phyloP scores from a whole-genome alignment of 2,888 invertebrate species.

The Agrotis puta region DNA sequence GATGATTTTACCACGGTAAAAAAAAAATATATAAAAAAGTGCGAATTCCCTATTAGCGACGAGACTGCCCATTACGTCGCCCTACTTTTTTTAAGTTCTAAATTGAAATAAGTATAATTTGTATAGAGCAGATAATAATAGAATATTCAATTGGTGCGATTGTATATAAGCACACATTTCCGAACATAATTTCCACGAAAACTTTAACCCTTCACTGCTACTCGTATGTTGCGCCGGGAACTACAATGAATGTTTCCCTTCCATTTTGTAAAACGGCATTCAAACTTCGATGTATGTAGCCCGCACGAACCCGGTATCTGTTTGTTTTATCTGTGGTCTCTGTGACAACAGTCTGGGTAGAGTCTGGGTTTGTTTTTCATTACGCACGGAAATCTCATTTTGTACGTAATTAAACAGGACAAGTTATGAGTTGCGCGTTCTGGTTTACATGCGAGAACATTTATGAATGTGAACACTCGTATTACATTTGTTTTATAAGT shows the following conservation, averaged over 20 bases:
- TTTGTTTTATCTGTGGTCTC: slow-evolving; percentile 63
- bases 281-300: slow-evolving; percentile 46
- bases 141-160: neutral
- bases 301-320: slow-evolving; percentile 16
- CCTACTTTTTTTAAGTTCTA: no score
- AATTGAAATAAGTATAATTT: no score
- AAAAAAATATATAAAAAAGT: no score
- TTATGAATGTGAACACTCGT: slow-evolving; percentile 40
- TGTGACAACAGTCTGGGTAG: slow-evolving; percentile 59
- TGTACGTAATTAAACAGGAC: slow-evolving; percentile 68
- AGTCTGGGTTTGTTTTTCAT: slow-evolving; percentile 71
- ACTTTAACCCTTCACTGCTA: neutral
- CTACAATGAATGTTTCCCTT: slow-evolving; percentile 40
- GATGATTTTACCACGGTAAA: no score
- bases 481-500: slow-evolving; percentile 13
- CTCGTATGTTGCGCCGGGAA: neutral
- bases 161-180: neutral
- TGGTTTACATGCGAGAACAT: slow-evolving; percentile 26
- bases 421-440: slow-evolving; percentile 46
- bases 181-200: neutral
- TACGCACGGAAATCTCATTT: slow-evolving; percentile 67
- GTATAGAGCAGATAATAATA: no score
- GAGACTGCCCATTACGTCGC: no score
- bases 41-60: no score
- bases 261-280: slow-evolving; percentile 54